Base-by-base conservation (phyloP, 2,888 invertebrate species). In the Xiphydria camelus region DNA sequence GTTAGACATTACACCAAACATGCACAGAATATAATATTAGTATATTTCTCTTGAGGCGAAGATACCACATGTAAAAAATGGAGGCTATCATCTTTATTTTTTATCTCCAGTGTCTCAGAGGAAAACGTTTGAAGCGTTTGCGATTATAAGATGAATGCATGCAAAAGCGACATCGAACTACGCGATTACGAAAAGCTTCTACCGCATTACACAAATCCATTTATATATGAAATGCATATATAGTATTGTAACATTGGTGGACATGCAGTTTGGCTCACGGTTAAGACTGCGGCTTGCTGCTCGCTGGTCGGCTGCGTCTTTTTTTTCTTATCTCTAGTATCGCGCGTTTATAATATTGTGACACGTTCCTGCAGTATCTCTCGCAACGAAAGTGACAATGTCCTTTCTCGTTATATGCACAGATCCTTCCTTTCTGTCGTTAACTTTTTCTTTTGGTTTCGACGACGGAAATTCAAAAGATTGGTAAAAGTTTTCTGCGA, bases 201-300 rank as follows among this genome's bases (percentile, higher is more conserved):
- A 36, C 19, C 14, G 19, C 21, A 12, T 19, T 20, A 22, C 21
- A 36, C 21, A 36, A 20, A 36, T 36, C 3, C 21, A 36, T 36
- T 5, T 22, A 36, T 36, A 12, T 29, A 35, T 26, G 10, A 34
- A 34, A 15, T 33, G 10, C 12, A 32, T 18, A 18, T 18, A 19
- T 14, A 19, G 31, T 35, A 33, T 20, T 29, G 25, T 32, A 41
- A 32, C 23, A 32, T 35, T 17, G 37, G 40, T 22, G 55, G 46
- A 39, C 64, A 62, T 63, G 64, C 65, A 60, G 45, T 53, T 63
- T 56, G 47, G 62, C 63, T 66, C 64, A 61, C 62, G 53, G 62
- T 54, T 59, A 53, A 36, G 47, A 41, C 23, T 55, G 45, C 53
- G 49, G 45, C 49, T 49, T 41, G 45, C 40, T 47, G 49, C 34